Conservation (phyloP, 2,888 invertebrate species). For the Dromius quadrimaculatus region DNA sequence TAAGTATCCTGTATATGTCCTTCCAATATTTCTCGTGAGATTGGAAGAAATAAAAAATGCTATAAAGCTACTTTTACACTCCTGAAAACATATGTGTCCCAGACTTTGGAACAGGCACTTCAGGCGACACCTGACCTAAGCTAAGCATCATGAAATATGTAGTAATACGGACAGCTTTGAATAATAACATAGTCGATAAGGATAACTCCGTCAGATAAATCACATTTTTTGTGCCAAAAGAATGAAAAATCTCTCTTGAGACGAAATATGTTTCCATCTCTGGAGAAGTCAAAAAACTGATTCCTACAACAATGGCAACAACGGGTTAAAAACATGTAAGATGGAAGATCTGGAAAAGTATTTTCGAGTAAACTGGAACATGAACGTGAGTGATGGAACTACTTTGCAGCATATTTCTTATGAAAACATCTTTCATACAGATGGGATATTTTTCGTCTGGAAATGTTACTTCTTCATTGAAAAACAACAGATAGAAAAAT, state of each 20-base stretch:
- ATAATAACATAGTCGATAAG: conserved; percentile 44
- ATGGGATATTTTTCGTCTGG: conserved; percentile 18
- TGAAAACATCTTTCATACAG: conserved; percentile 10
- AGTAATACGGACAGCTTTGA: conserved; percentile 43
- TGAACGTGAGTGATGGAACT: conserved; percentile 31
- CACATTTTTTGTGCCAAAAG: conserved; percentile 22
- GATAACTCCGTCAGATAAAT: conserved; percentile 29
- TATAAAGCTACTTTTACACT: conserved; percentile 13
- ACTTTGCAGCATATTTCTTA: conserved; percentile 22
- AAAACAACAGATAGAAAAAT: conserved; percentile 18
- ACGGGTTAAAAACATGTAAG: conserved; percentile 21
- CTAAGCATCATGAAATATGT: conserved; percentile 46
- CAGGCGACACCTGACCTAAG: conserved; percentile 36
- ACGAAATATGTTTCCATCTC: conserved; percentile 34
- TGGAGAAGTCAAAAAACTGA: conserved; percentile 30
- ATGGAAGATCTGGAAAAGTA: conserved; percentile 22
- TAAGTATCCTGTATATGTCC: no score
- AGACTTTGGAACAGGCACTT: conserved; percentile 13
- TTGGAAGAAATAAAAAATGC: no score
- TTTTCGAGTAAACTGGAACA: conserved; percentile 28
- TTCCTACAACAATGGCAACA: conserved; percentile 2
- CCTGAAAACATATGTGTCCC: neutral
- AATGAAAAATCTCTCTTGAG: conserved; percentile 39
- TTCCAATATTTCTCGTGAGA: no score
- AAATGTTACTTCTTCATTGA: conserved; percentile 5